Percentiles rank a stretch among this genome's conserved stretches.
phyloP scores from a whole-genome alignment of 2,113 vertebrate species.

The Talpa occidentalis region DNA sequence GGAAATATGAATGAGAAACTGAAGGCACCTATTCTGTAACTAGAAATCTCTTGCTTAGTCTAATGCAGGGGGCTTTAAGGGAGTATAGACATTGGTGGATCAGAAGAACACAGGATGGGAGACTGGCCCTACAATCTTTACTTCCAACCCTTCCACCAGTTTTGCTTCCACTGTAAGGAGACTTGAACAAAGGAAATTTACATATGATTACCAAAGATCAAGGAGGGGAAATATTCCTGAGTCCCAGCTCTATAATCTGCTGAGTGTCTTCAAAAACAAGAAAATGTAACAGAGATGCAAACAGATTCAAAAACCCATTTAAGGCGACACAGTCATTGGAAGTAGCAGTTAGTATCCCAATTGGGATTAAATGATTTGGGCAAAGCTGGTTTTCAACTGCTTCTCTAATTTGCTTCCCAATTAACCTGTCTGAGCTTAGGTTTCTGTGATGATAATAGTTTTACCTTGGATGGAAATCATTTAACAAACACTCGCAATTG shows the following conservation, averaged over 20 bases:
- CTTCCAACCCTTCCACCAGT: background rate
- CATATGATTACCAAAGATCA: background rate
- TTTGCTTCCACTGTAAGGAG: background rate
- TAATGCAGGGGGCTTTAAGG: background rate
- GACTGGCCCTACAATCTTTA: background rate
- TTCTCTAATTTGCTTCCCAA: background rate
- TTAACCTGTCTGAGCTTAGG: background rate
- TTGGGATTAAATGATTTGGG: background rate
- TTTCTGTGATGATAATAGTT: constrained; percentile 1
- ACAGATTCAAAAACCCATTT: background rate
- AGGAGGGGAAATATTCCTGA: background rate
- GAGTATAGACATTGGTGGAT: background rate
- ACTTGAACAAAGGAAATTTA: background rate
- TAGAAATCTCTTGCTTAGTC: background rate
- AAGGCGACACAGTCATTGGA: background rate
- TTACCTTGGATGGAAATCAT: constrained; percentile 14
- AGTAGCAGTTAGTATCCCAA: background rate
- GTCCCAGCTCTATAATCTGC: background rate
- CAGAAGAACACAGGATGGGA: background rate
- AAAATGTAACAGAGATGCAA: background rate
- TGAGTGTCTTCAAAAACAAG: background rate
- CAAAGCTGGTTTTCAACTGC: background rate
- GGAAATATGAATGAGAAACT: background rate
- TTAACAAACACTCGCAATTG: constrained; percentile 14
- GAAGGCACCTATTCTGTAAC: background rate